Evolutionary conservation across 2,888 invertebrate genomes (phyloP), one percentile per base, ranked within the genome.

Genomic region (Cheilosia pagana): DNA sequence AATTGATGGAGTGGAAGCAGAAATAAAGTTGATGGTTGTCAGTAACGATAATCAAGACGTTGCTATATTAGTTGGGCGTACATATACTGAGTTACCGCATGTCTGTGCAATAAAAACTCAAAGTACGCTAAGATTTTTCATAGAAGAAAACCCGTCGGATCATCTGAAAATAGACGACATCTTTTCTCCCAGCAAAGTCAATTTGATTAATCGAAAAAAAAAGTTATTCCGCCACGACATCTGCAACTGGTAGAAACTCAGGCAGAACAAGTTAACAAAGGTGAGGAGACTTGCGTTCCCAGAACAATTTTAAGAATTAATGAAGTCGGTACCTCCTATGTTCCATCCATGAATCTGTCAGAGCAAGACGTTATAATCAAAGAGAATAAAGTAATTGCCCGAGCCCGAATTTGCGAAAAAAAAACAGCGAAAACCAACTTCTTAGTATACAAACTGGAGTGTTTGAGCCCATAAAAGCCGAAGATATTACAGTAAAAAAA

Each of bases 21-120:
- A 31, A 28, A 23, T 67, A 12, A 63, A 81, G 10, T 12, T 59
- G 0, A 39, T 81, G 14, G 25, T 86, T 10, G 81, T 81, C 0
- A 39, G 41, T 10, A 53, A 76, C 21, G 68, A 67, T n/a, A n/a
- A 23, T 21, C 43, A 86, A 53, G 21, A 63, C 19, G 68, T 77
- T 1, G 63, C 79, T 55, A 50, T 76, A 10, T 52, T 81, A n/a
- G 41, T 81, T 6, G 79, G 79, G 3, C 21, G 72, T 21, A 68
- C 63, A 1, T 81, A 68, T 14, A 77, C 72, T 0, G 86, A 76
- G 45, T 43, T 52, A 19, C 67, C 79, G 0, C 52, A 77, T 25
- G 53, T 79, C 1, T 25, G 70, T 16, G 74, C 59, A 3, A 41
- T 70, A 2, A 75, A 74, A 70, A 68, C 21, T 14, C 16, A 57